Evolutionary conservation across 2,888 invertebrate species (phyloP), one percentile per base, ranked within the genome.

Genomic region (Apotomis betuletana): DNA sequence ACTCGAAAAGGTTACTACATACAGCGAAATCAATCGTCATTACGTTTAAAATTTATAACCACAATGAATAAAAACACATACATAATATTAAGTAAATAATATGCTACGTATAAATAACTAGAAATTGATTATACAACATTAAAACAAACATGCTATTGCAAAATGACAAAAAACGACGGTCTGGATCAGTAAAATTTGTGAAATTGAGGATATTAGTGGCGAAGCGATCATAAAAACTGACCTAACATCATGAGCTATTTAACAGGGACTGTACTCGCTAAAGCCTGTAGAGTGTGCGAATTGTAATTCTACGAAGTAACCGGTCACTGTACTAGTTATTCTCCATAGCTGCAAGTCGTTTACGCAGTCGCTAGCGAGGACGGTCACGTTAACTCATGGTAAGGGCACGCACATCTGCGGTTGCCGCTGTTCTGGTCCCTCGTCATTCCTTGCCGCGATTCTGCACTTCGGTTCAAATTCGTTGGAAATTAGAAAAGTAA

Each of bases 61-160:
- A 74, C 72, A 71, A 73, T 76, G 75, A 70, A 74, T 63, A 64
- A 62, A 68, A 76, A 64, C 76, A 76, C 71, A 78, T 76, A 76
- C 77, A 57, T 51, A 71, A 60, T 38, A 61, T 77, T 77, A 79
- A 77, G 79, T 82, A 79, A 80, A 81, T 78, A 80, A 80, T 78
- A 78, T 79, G 75, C 78, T 81, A 83, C 77, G 70, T 59, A 70
- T 60, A 73, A 61, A 70, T 74, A 65, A 70, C 60, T 61, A 73
- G 51, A 61, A 52, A 38, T 57, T 49, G 55, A 12, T 65, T 12
- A 58, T 59, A 64, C 27, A 52, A 41, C 12, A 15, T 27, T 27
- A 63, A 44, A 59, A 63, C 9, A 64, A 60, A 70, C 12, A 12
- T 60, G 27, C 41, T 60, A 60, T 64, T 49, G 38, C 49, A 57